Evolutionary conservation across 2,113 vertebrate genomes (phyloP), one percentile per base, ranked within the genome.

Genomic region (Amazona vittata): DNA sequence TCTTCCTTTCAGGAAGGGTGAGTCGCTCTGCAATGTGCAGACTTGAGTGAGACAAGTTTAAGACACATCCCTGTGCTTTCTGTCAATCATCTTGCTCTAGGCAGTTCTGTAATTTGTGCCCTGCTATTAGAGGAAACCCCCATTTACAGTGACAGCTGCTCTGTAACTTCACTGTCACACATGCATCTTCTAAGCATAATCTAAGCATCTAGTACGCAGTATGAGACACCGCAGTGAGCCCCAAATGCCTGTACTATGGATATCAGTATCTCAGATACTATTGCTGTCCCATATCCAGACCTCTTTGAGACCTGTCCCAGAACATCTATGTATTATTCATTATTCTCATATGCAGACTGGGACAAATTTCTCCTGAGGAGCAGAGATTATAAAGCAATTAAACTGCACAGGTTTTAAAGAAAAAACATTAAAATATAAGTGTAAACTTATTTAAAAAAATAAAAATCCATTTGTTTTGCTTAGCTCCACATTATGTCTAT

Each of bases 151-250:
- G n/a, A 15, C 16, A 41, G 21, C 15, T 50, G 20, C 28, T 83
- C 41, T 49, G 14, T 29, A 49, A 46, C 22, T 26, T 35, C 43
- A 13, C 28, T 16, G 15, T 37, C 70, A 86, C 31, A 20, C 12
- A 4, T 3, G 26, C 26, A 46, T 46, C 49, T 50, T n/a, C 7
- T 33, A n/a, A 64, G 60, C 41, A 59, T 35, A 79, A 26, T 22
- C 5, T 22, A 10, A 53, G 24, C 4, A 2, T 10, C 39, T 11
- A 39, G 15, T 6, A 43, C 26, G 10, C 26, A 12, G 21, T 8
- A 15, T 1, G 1, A 47, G 14, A 52, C 76, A 39, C 17, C 0
- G 0, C 31, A 33, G 39, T 9, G 35, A 47, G 39, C 35, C 26
- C 31, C 24, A 65, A 14, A 14, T 12, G 28, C 44, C 52, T 55